Conservation (phyloP, 2,888 invertebrate genomes). For the Pseudeuparius sepicola region DNA sequence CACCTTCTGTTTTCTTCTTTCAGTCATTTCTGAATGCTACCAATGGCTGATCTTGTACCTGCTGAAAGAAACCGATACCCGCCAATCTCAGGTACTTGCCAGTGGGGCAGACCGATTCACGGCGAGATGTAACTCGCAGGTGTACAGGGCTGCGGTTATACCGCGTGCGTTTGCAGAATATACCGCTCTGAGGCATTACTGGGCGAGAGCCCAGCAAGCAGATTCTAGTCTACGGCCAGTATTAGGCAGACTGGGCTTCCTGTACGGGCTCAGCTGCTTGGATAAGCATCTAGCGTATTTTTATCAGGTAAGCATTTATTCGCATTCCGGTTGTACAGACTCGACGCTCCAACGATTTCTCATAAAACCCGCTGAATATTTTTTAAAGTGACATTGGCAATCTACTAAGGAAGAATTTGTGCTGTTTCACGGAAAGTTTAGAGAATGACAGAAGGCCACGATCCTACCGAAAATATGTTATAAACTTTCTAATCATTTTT, state of each 20-base stretch:
- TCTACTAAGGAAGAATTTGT: no score
- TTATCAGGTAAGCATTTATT: slow-evolving; percentile 42
- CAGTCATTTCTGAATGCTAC: slow-evolving; percentile 63
- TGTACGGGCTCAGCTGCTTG: slow-evolving; percentile 49
- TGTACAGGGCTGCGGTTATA: slow-evolving; percentile 65
- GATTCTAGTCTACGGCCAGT: slow-evolving; percentile 29
- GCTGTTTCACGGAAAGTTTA: no score
- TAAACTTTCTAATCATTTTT: no score
- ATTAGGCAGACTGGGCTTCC: slow-evolving; percentile 44
- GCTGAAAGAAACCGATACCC: slow-evolving; percentile 55
- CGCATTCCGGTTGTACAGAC: no score
- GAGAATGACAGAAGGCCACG: no score
- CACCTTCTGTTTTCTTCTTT: slow-evolving; percentile 29
- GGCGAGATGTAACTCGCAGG: slow-evolving; percentile 68
- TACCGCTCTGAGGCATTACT: slow-evolving; percentile 45
- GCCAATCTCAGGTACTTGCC: slow-evolving; percentile 46
- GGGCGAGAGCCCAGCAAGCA: slow-evolving; percentile 38
- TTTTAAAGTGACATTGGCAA: no score
- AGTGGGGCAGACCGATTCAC: slow-evolving; percentile 55
- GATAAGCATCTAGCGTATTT: slow-evolving; percentile 52
- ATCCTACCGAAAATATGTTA: no score
- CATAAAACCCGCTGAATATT: no score
- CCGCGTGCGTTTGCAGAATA: slow-evolving; percentile 72
- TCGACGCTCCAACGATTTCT: no score
- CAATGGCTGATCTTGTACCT: slow-evolving; percentile 80